Percentiles rank a stretch among this genome's conserved stretches.
phyloP scores from a whole-genome alignment of 2,797 vertebrate genomes.

The Falco peregrinus region DNA sequence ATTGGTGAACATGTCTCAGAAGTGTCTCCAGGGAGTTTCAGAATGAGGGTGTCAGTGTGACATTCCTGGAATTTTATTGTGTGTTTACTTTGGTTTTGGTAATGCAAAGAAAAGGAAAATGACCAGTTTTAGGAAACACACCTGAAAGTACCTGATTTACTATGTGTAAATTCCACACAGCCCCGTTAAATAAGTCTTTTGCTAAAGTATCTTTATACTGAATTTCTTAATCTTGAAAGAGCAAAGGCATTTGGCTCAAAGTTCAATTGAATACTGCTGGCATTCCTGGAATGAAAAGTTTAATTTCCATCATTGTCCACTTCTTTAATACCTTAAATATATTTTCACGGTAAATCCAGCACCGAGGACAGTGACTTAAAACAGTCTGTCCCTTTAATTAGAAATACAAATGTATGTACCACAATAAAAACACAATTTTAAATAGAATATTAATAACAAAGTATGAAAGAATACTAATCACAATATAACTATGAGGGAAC shows the following conservation, averaged over 20 bases:
- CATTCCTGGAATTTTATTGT: not conserved
- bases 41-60: not conserved
- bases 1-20: not conserved
- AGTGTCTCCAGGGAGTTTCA: not conserved
- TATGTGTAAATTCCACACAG: not conserved
- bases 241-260: not conserved
- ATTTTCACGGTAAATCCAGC: conserved; percentile 19
- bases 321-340: not conserved
- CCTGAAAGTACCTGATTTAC: conserved; percentile 1
- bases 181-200: conserved; percentile 44
- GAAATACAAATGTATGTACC: not conserved
- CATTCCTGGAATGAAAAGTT: conserved; percentile 17
- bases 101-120: not conserved
- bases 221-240: conserved; percentile 43
- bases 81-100: not conserved
- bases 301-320: not conserved
- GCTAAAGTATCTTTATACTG: conserved; percentile 16
- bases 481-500: not conserved
- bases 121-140: conserved; percentile 7
- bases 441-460: not conserved
- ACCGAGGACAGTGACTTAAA: conserved; percentile 32
- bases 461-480: not conserved
- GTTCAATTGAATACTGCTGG: not conserved
- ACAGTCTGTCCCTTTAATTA: not conserved
- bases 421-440: not conserved